These are phyloP conservation scores for Tenthredo mesomela DNA, from an alignment of 2,888 invertebrate genomes.

Conservation along the genomic window DNA sequence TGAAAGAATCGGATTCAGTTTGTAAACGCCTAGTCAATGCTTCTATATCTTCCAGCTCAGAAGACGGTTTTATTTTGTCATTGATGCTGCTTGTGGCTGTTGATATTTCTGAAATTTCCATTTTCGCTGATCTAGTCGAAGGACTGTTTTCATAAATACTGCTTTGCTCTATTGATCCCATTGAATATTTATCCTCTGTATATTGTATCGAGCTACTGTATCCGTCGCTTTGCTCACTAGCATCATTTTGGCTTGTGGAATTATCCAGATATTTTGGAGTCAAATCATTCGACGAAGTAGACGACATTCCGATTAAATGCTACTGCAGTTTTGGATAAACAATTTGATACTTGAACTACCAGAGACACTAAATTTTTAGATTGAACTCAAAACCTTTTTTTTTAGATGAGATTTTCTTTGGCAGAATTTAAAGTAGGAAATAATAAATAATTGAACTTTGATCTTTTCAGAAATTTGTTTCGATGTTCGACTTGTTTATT, in stretches of 20 bases:
- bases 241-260: background rate
- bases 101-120: background rate
- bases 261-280: background rate
- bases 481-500: background rate
- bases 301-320: background rate
- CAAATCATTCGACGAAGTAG: background rate
- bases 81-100: background rate
- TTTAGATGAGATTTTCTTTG: background rate
- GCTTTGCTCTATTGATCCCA: background rate
- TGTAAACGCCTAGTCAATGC: background rate
- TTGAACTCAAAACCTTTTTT: background rate
- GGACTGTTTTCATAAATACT: background rate
- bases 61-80: background rate
- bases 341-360: background rate
- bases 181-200: background rate
- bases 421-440: background rate
- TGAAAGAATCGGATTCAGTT: conserved; percentile 15
- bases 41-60: background rate
- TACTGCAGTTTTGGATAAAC: background rate
- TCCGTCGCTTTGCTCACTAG: background rate
- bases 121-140: background rate
- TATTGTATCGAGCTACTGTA: background rate
- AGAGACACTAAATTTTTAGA: background rate
- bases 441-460: background rate
- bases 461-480: conserved; percentile 15